phyloP scores from a whole-genome alignment of 2,113 vertebrate genomes.

The Pitta sordida region DNA sequence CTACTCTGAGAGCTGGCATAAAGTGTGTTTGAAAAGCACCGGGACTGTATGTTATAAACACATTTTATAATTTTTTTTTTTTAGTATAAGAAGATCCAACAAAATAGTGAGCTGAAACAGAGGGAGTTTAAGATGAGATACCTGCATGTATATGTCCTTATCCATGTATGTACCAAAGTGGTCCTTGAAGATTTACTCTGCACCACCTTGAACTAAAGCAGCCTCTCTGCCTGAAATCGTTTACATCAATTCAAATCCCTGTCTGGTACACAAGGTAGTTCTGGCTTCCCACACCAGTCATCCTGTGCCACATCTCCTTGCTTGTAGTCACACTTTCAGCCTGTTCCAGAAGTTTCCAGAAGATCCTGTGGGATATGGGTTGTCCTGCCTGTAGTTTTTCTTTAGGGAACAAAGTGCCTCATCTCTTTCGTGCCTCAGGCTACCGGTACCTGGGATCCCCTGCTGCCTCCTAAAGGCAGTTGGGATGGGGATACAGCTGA shows the following conservation, averaged over 20 bases:
- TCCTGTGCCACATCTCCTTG: not conserved
- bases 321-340: not conserved
- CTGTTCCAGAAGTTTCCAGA: not conserved
- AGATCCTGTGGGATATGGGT: not conserved
- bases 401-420: not conserved
- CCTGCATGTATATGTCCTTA: not conserved
- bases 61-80: not conserved
- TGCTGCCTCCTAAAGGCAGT: not conserved
- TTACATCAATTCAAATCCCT: not conserved
- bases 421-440: not conserved
- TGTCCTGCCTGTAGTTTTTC: not conserved
- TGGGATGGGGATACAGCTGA: not conserved
- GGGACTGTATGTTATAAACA: accelerated
- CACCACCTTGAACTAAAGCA: not conserved
- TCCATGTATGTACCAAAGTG: not conserved
- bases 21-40: not conserved
- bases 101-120: not conserved
- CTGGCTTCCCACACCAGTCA: not conserved
- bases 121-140: not conserved
- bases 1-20: not conserved
- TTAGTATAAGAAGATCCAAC: not conserved
- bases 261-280: not conserved
- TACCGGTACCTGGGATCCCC: not conserved
- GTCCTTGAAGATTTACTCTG: not conserved
- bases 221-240: not conserved